Conservation (phyloP, 2,113 vertebrate genomes). For the Xyliphius kryptos region DNA sequence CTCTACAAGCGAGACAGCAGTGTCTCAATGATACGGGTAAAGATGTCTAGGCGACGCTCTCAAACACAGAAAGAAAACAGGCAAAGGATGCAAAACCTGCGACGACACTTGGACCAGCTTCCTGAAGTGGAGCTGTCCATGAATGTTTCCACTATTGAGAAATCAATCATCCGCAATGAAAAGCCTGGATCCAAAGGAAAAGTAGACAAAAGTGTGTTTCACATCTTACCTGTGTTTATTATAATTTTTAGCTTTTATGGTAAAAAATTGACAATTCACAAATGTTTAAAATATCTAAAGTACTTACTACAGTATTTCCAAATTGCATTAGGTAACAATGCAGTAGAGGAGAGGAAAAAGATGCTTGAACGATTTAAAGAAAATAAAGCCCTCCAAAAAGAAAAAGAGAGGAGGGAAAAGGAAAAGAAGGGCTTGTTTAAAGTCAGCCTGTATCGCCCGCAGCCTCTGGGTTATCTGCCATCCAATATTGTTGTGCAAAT, state of each 20-base stretch:
- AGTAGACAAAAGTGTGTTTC: conserved; percentile 45
- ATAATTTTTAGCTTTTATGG: no score
- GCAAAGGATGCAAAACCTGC: conserved; percentile 67
- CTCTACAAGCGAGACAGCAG: conserved; percentile 75
- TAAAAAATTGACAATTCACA: no score
- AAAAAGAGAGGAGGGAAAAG: conserved; percentile 76
- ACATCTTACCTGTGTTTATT: neutral
- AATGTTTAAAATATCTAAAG: no score
- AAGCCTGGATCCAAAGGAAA: conserved; percentile 31
- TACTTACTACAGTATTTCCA: no score
- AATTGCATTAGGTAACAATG: conserved; percentile 8
- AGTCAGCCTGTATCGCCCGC: conserved; percentile 74
- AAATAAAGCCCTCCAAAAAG: conserved; percentile 76
- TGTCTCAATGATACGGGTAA: conserved; percentile 73
- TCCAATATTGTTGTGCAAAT: conserved; percentile 30
- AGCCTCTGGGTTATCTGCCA: conserved; percentile 32
- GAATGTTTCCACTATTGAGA: conserved; percentile 42
- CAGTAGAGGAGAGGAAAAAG: conserved; percentile 64
- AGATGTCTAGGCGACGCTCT: conserved; percentile 75
- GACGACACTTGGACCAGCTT: conserved; percentile 67
- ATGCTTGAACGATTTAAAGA: conserved; percentile 86
- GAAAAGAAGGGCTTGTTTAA: conserved; percentile 78
- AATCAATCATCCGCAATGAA: conserved; percentile 43
- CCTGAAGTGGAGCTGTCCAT: conserved; percentile 51
- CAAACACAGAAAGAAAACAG: conserved; percentile 80